Evolutionary conservation across 2,797 vertebrate genomes (phyloP), one percentile per base, ranked within the genome.

Genomic region (Gila robusta): DNA sequence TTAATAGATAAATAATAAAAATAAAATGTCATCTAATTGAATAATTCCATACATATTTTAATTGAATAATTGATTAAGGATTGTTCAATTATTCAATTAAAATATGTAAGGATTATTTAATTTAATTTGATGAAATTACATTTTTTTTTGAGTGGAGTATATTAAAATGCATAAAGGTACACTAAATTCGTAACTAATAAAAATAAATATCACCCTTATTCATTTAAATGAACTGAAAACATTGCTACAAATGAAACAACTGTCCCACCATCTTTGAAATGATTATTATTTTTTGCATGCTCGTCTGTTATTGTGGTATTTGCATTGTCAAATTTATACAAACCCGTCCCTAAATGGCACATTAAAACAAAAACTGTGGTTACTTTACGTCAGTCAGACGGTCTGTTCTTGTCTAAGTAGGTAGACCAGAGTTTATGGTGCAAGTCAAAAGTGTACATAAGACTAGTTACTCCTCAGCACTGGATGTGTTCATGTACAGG

Each of bases 401-500:
- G 26, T 11, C 28, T 37, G 11, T 35, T 81, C 44, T 28, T 49
- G 26, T 77, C 3, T 14, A 37, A 47, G 59, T 56, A 17, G 44
- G 44, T 82, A 44, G 19, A 83, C 41, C 56, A 49, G 81, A 83
- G 12, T 49, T 66, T 23, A 73, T 23, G 17, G 17, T 49, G 11
- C 37, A 35, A 49, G 81, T 83, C 69, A 62, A 44, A 62, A 32
- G 70, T 73, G 37, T 82, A 21, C n/a, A 54, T 19, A 17, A 59
- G 37, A 73, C 81, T 47, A 62, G 69, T 72, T 82, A 9, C 69
- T 73, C 21, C 71, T 19, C 21, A 35, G 23, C 70, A 88, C 89
- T 85, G 81, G 44, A 32, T 84, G 74, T 71, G 74, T 76, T 96
- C 96, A 94, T 94, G 95, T 71, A 52, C 62, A 49, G 84, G 67